Evolutionary conservation across 2,797 vertebrate genomes (phyloP).

Genomic region (Cetoscarus ocellatus): DNA sequence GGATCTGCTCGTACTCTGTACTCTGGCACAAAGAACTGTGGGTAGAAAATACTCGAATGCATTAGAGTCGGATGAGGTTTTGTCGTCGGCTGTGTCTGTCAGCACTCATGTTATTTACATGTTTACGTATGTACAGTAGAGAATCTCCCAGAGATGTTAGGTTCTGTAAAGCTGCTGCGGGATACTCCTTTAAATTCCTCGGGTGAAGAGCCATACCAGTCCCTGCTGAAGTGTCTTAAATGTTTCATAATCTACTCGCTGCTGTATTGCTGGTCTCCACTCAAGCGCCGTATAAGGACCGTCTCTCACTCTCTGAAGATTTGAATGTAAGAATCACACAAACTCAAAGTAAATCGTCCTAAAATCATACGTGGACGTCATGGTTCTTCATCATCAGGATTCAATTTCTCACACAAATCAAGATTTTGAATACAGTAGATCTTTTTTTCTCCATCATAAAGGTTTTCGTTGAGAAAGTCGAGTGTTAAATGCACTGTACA

Average conservation of each 20-base stretch:
- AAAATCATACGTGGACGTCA: constrained; percentile 61
- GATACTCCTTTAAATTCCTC: constrained; percentile 65
- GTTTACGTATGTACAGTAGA: constrained; percentile 77
- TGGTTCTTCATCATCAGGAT: constrained; percentile 73
- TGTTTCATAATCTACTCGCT: constrained; percentile 41
- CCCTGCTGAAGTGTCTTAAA: constrained; percentile 46
- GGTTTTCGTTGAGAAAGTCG: constrained; percentile 72
- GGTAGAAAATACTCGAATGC: constrained; percentile 72
- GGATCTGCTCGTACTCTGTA: constrained; percentile 48
- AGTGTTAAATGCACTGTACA: constrained; percentile 79
- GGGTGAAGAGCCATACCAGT: constrained; percentile 77
- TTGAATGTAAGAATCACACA: constrained; percentile 53
- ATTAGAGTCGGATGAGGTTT: constrained; percentile 77
- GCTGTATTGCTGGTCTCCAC: constrained; percentile 45
- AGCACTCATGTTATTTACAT: constrained; percentile 76
- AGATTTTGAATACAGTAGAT: constrained; percentile 69
- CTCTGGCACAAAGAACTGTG: constrained; percentile 51
- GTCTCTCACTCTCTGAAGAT: constrained; percentile 32
- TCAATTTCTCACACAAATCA: constrained; percentile 69
- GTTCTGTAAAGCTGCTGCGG: constrained; percentile 81
- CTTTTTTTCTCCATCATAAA: constrained; percentile 63
- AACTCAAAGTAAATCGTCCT: constrained; percentile 54
- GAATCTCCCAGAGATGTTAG: constrained; percentile 82
- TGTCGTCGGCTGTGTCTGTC: constrained; percentile 70
- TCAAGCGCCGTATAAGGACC: constrained; percentile 21